Base-by-base conservation (phyloP, 1,140 invertebrate species). In the Chrysomallon squamiferum region DNA sequence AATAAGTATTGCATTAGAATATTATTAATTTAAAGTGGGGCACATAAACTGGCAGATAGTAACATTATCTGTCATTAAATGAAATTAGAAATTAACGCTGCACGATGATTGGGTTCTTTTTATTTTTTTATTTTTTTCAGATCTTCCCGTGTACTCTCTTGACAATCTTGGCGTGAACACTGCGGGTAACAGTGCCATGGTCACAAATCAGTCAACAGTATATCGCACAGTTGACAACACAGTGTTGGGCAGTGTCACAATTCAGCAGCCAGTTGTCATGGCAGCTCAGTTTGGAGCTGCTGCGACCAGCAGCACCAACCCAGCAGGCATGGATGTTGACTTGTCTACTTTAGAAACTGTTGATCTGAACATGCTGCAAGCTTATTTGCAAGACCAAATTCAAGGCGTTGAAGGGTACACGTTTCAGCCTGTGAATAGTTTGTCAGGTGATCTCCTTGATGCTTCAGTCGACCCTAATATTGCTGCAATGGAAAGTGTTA, bases 241-340 rank as follows among this genome's bases (percentile, higher is more conserved):
- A 0, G 59, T 33, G 20, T 69, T 75, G 64, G 74, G 68, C 27
- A 73, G 59, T 58, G 65, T 76, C 30, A 72, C 66, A n/a, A 60
- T 73, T 1, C 49, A 54, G 22, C 22, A 27, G 54, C 64, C 18
- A 62, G 13, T 7, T 56, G 60, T 25, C 61, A 35, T 25, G 35
- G 66, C 11, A 29, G 38, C 27, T 63, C 63, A 38, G 61, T 62
- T 27, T 50, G 45, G 45, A 35, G 57, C n/a, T 61, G 47, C 11
- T 64, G 66, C 7, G 58, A 64, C 52, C 35, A 67, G 29, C 66
- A 57, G 62, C 18, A 62, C 52, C 49, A 38, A 38, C 15, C 35
- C 35, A 38, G 5, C 35, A 15, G 49, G 49, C 22, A 68, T 66
- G 60, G 35, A 71, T 18, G 59, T 68, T 33, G 65, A 73, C 11